phyloP scores from a whole-genome alignment of 2,113 vertebrate genomes.

The Carlito syrichta region DNA sequence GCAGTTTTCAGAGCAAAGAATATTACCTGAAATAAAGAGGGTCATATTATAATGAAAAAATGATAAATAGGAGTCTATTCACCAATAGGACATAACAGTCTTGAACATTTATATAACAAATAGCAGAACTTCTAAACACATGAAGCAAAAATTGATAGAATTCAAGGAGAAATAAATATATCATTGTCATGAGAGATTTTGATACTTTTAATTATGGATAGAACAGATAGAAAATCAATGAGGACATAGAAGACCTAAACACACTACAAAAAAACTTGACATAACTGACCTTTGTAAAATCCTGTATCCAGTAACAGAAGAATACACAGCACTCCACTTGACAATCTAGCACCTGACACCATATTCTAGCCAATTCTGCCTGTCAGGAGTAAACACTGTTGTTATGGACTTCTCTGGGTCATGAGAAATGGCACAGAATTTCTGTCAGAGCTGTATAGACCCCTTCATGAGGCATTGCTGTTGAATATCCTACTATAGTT shows the following conservation, averaged over 20 bases:
- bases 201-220: neutral
- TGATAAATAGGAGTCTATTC: neutral
- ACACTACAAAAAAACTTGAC: neutral
- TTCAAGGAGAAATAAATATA: neutral
- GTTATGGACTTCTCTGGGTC: neutral
- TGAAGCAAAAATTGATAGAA: conserved; percentile 19
- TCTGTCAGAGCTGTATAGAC: neutral
- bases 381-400: neutral
- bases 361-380: neutral
- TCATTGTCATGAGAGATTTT: neutral
- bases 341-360: neutral
- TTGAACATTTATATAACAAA: neutral
- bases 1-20: neutral
- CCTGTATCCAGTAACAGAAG: neutral
- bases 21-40: neutral
- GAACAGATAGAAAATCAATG: neutral
- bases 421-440: neutral
- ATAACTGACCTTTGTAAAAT: neutral
- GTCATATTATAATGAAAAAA: conserved; percentile 7
- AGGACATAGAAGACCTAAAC: neutral
- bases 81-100: neutral
- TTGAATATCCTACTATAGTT: neutral
- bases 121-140: conserved; percentile 11
- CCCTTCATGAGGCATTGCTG: neutral
- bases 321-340: neutral